These are phyloP conservation scores for Halcyon leucocephala DNA, from an alignment of 2,797 vertebrate genomes.

Conservation along the genomic window DNA sequence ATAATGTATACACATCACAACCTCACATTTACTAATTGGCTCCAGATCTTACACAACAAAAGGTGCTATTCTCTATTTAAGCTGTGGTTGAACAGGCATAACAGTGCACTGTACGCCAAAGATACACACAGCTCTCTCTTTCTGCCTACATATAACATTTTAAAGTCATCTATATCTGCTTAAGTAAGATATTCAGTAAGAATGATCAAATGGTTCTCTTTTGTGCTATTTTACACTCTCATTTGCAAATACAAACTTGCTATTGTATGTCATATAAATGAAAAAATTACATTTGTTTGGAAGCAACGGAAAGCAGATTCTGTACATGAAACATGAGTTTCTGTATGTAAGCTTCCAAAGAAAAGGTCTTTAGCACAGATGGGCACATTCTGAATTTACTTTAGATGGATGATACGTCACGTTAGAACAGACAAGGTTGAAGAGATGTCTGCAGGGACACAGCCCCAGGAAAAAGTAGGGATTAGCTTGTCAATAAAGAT, in stretches of 20 bases:
- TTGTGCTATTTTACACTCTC: neutral
- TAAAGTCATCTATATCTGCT: neutral
- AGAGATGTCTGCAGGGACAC: slow-evolving; percentile 57
- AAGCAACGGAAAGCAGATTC: neutral
- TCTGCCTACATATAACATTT: neutral
- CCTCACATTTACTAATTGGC: neutral
- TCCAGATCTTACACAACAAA: neutral
- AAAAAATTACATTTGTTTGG: slow-evolving; percentile 3
- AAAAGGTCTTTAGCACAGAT: slow-evolving; percentile 51
- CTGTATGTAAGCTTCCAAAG: neutral
- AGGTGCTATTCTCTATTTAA: neutral
- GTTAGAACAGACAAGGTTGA: slow-evolving; percentile 54
- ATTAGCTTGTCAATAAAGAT: slow-evolving; percentile 73
- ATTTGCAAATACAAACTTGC: neutral
- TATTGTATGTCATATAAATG: neutral
- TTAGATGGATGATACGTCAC: slow-evolving; percentile 54
- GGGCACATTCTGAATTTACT: slow-evolving; percentile 48
- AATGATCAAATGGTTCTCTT: neutral
- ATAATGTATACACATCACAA: neutral
- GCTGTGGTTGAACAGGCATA: neutral
- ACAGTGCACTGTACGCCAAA: neutral
- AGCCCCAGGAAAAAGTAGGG: slow-evolving; percentile 56
- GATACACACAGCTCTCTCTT: neutral
- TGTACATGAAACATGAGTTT: neutral
- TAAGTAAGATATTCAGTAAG: neutral